Evolutionary conservation across 2,113 vertebrate species (phyloP).

Genomic region (Zingel zingel): DNA sequence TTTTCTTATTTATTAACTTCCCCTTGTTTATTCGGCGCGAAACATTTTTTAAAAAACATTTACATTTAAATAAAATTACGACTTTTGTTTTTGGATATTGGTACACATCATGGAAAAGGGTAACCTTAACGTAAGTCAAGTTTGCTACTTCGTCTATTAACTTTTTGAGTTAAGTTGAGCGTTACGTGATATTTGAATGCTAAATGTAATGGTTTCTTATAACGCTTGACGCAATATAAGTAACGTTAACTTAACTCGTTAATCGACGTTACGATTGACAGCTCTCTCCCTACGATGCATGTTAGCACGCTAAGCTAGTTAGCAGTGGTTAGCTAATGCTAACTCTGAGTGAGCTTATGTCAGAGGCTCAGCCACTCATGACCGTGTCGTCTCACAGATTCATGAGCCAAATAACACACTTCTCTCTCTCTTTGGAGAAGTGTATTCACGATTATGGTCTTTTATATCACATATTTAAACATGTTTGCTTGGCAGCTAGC

Average conservation of each 20-base stretch:
- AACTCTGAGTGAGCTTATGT: neutral
- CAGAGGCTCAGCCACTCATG: neutral
- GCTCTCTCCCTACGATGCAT: neutral
- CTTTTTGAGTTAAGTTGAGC: neutral
- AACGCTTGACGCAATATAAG: accelerated
- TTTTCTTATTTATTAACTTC: accelerated
- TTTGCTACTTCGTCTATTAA: neutral
- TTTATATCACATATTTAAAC: neutral
- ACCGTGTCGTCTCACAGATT: neutral
- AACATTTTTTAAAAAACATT: accelerated
- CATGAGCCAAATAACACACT: neutral
- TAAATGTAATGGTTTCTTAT: neutral
- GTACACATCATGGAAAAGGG: too few relatives aligned
- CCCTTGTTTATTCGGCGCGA: neutral
- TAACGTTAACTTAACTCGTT: neutral
- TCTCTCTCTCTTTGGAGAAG: neutral
- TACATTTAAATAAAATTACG: accelerated
- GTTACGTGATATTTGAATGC: neutral
- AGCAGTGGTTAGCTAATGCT: slow-evolving; percentile 8
- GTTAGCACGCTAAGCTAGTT: slow-evolving; percentile 26
- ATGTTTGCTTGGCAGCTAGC: neutral
- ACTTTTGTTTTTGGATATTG: neutral
- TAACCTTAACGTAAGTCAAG: too few relatives aligned
- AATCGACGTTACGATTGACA: neutral
- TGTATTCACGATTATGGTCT: neutral